Evolutionary conservation across 1,140 invertebrate genomes (phyloP).

Genomic region (Bombus impatiens): DNA sequence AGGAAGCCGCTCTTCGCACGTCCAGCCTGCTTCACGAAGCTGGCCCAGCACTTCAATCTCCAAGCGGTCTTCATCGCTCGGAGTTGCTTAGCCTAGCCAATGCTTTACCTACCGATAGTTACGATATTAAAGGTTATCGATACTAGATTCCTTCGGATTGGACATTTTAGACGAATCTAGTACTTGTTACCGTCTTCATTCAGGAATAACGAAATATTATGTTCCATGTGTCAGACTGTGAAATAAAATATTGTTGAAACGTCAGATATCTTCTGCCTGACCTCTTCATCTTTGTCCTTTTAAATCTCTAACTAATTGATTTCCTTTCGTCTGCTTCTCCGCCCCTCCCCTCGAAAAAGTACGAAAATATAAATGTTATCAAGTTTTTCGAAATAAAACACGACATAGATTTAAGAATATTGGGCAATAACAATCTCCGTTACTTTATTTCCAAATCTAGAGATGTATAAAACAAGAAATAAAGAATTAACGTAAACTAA

Average conservation of each 20-base stretch:
- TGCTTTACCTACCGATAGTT: conserved; percentile 60
- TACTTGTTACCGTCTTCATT: neutral
- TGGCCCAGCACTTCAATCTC: neutral
- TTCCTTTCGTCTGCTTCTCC: accelerated
- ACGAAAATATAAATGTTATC: neutral
- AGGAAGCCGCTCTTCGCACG: conserved; percentile 8
- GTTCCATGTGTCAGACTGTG: conserved; percentile 35
- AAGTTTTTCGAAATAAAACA: neutral
- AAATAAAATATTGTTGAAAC: conserved; percentile 71
- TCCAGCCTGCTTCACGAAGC: neutral
- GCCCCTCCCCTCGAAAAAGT: no score
- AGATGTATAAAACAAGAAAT: neutral
- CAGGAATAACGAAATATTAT: neutral
- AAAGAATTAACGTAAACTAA: neutral
- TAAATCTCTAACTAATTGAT: neutral
- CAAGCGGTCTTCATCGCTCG: neutral
- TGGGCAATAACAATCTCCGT: neutral
- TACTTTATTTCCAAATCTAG: neutral
- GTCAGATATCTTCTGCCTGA: neutral
- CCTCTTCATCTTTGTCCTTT: neutral
- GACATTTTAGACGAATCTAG: neutral
- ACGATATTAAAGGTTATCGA: conserved; percentile 70
- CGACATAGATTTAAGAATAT: neutral
- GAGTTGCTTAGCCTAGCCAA: conserved; percentile 34
- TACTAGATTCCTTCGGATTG: conserved; percentile 41